Evolutionary conservation across 2,113 vertebrate genomes (phyloP).

Genomic region (Atractosteus spatula): DNA sequence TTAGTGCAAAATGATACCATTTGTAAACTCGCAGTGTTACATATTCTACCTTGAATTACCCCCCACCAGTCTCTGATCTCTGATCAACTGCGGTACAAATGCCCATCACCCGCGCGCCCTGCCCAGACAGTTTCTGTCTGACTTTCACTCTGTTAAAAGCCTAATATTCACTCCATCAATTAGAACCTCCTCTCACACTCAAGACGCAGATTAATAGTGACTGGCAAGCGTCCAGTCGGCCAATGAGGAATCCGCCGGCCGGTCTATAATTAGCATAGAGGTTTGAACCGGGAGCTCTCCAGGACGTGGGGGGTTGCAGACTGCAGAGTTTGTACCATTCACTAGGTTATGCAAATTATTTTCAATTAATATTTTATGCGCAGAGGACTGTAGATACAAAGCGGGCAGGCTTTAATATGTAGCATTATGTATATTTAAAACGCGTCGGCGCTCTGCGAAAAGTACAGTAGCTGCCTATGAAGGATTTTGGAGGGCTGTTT

Average conservation of each 20-base stretch:
- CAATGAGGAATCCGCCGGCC: conserved; percentile 7
- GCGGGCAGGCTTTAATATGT: neutral
- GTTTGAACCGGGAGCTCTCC: neutral
- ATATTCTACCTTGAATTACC: neutral
- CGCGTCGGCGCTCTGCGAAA: neutral
- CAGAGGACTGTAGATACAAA: neutral
- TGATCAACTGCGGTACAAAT: neutral
- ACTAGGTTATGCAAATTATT: conserved; percentile 3
- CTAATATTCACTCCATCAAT: conserved; percentile 20
- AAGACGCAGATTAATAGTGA: conserved; percentile 17
- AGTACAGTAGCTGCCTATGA: neutral
- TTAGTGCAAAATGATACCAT: neutral
- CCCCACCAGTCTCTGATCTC: neutral
- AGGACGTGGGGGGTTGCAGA: neutral
- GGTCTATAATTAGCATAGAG: conserved; percentile 9
- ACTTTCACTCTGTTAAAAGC: conserved; percentile 19
- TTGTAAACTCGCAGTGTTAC: neutral
- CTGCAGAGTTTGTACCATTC: neutral
- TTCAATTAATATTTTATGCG: conserved; percentile 5
- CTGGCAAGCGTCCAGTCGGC: neutral
- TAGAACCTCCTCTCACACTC: conserved; percentile 18
- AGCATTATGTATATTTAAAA: neutral
- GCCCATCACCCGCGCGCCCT: neutral
- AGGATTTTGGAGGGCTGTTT: too few relatives aligned
- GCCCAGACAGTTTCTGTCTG: conserved; percentile 1